Base-by-base conservation (phyloP, 2,113 vertebrate species). In the Entomyzon cyanotis region DNA sequence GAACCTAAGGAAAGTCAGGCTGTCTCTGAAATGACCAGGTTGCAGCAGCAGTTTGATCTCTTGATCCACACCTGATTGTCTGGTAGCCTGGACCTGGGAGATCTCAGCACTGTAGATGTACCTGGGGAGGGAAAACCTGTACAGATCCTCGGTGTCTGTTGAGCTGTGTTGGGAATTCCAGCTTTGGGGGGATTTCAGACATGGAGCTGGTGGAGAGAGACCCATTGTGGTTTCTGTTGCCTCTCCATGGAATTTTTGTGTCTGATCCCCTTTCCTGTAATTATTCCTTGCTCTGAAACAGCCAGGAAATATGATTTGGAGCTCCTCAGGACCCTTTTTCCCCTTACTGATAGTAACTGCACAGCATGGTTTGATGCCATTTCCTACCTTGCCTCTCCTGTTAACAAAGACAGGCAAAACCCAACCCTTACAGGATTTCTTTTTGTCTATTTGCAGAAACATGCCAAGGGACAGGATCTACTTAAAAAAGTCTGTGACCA, bases 401-500 rank as follows among this genome's bases (percentile, higher is more conserved):
- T 39, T 42, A 39, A 22, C 1, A 2, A 56, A 47, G 11, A 63
- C 56, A 64, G 68, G 22, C n/a, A 52, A 75, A 81, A 78, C 8
- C 4, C 47, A 78, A 2, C 33, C 41, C 41, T 37, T 50, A 56
- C 46, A 18, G n/a, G 39, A 71, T 89, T 64, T 42, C 65, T 90
- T 65, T 94, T 65, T 94, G 9, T 96, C 17, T 96, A 1, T 97
- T 93, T 97, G 19, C 97, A 99, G 99, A 99, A 99, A 99, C 99
- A 99, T 12, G 98, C 98, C 62, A 99, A 99, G 96, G 99, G 99
- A 31, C 99, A 99, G 92, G 99, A 99, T 60, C 96, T 99, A 42
- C 99, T 99, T 92, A 98, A 98, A 73, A 99, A 98, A 96, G 99
- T 99, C 49, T 99, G 99, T 23, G 99, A 99, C 83, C 99, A 99